Base-by-base conservation (phyloP, 64 coral and sea anemone species). In the Hydrozoanthus tunicans region DNA sequence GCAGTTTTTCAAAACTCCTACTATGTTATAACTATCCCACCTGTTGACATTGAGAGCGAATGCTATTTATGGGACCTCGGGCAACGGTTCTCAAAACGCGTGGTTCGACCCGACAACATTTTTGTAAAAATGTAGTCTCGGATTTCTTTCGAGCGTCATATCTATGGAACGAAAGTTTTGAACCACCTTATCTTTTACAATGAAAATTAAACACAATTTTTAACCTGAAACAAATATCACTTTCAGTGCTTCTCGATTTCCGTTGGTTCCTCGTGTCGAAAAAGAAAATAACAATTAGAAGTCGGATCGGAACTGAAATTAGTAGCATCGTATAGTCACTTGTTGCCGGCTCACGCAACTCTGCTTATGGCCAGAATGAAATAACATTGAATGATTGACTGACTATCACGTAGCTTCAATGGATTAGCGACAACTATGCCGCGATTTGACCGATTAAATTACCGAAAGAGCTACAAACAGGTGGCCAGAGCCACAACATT, bases 401-500 rank as follows among this genome's bases (percentile, higher is more conserved):
- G 59, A 60, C 55, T 75, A 74, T 70, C 20, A 14, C 24, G 23
- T 10, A 51, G 1, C 43, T 70, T 88, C 3, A 10, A 24, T 74
- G 12, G 66, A 72, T 73, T 57, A 60, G 7, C 9, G 24, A 26
- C 53, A 75, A 88, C 11, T 43, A 56, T 8, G 55, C 69, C 61
- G 54, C 24, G 55, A 88, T 86, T 70, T 58, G 20, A 54, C 6
- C 64, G 68, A 88, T 88, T 73, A 86, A 72, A 73, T 59, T 53
- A 58, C 6, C 57, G 10, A 58, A 73, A 74, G 56, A 88, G 6
- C 55, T 9, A n/a, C 5, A 12, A 88, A 57, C 84, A 88, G 84
- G 67, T 88, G 84, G 74, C 70, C 68, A 74, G 74, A 88, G 74
- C 84, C 53, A 9, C 57, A 86, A 86, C 83, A 86, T 70, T 70